These are phyloP conservation scores for Drosophila bocki DNA, from an alignment of 1,140 invertebrate species.

Conservation along the genomic window DNA sequence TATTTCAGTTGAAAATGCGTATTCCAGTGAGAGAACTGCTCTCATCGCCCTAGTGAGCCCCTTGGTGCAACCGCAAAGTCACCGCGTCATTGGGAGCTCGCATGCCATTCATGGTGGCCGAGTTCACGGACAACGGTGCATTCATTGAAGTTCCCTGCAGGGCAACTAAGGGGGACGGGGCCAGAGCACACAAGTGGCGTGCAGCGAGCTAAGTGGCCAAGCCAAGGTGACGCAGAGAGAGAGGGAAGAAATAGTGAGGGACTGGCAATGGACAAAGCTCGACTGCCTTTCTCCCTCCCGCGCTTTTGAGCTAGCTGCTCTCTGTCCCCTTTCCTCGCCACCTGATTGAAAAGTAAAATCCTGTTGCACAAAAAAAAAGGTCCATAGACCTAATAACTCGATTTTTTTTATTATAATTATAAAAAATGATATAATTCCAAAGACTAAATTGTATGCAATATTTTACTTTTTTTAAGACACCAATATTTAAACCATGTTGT, in stretches of 20 bases:
- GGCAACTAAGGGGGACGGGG: conserved; percentile 8
- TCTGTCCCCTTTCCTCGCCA: background rate
- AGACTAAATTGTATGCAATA: background rate
- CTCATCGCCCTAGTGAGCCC: background rate
- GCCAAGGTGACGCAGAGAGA: background rate
- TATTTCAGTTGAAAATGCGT: background rate
- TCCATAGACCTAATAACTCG: background rate
- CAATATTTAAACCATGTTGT: no score
- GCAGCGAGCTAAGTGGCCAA: conserved; percentile 42
- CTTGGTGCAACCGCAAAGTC: conserved; percentile 39
- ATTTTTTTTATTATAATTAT: no score
- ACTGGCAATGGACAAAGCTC: conserved; percentile 22
- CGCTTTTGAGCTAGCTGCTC: background rate
- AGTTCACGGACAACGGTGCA: conserved; percentile 69
- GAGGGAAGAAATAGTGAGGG: conserved; percentile 5
- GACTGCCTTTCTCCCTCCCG: conserved; percentile 7
- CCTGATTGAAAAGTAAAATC: conserved; percentile 2
- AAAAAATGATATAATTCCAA: background rate
- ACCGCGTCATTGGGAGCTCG: conserved; percentile 60
- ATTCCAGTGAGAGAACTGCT: conserved; percentile 3
- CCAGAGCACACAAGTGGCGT: conserved; percentile 39
- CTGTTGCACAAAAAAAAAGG: conserved; percentile 6
- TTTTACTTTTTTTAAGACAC: no score
- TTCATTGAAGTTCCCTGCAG: conserved; percentile 73
- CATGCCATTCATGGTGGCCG: conserved; percentile 61